phyloP scores from a whole-genome alignment of 1,140 invertebrate species.

The Leptopilina clavipes region DNA sequence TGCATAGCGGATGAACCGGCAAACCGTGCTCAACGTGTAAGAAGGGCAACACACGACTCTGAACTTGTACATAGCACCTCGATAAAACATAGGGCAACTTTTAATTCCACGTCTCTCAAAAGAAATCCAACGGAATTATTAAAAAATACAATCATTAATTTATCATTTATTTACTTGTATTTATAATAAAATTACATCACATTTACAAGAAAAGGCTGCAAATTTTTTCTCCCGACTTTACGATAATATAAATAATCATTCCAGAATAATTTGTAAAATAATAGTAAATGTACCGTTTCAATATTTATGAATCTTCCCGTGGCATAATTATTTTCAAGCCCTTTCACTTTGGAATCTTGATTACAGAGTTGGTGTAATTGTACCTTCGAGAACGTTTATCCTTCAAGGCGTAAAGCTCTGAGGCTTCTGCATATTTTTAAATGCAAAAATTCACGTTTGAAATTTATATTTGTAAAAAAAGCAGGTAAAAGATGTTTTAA shows the following conservation, averaged over 20 bases:
- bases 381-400: constrained; percentile 29
- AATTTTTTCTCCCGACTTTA: neutral
- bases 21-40: constrained; percentile 35
- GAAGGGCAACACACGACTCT: constrained; percentile 4
- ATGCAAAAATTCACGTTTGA: constrained; percentile 1
- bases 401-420: constrained; percentile 10
- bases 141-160: no score
- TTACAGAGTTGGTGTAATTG: constrained; percentile 21
- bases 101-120: no score
- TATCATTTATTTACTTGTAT: no score
- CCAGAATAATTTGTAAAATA: constrained; percentile 19
- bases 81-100: no score
- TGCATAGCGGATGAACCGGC: constrained; percentile 57
- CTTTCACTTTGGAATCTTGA: constrained; percentile 31
- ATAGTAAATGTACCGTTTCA: constrained; percentile 22
- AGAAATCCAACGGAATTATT: no score
- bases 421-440: constrained; percentile 23
- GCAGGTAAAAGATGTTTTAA: no score
- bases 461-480: neutral
- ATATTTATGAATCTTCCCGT: constrained; percentile 10
- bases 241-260: constrained; percentile 9
- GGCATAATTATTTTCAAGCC: constrained; percentile 30
- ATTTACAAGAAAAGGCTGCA: neutral
- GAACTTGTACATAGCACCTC: constrained; percentile 2
- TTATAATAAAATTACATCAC: no score